Base-by-base conservation (phyloP, 2,888 invertebrate genomes). In the Axea sp. region DNA sequence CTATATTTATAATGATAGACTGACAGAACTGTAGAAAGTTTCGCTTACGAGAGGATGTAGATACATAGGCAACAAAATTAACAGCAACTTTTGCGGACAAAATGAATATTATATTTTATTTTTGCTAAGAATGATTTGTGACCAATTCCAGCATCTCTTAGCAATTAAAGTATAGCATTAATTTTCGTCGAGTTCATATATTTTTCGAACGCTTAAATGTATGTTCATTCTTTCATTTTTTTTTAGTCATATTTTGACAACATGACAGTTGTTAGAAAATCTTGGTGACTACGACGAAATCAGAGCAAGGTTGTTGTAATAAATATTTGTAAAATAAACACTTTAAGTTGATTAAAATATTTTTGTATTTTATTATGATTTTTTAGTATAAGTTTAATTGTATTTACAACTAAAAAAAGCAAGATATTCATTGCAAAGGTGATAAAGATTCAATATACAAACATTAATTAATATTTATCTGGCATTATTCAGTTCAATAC, bases 291-390 rank as follows among this genome's bases (percentile, higher is more conserved):
- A n/a, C n/a, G 41, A 51, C 24, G 26, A 49, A 49, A 53, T 69
- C 39, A 55, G 31, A 33, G 47, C 28, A 62, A 55, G 37, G 49
- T 72, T 64, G 71, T 72, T 55, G 53, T 60, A 69, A 49, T 11
- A 64, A 28, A 55, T 47, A 72, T 71, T 72, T 72, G 57, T 72
- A 72, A 72, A 69, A 62, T 69, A 69, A 69, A 69, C 60, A 39
- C 24, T 45, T 43, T 64, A 64, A 53, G 53, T 64, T 64, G 28
- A 53, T 64, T 49, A 53, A 31, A 64, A 24, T 6, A 24, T 51
- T 43, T 33, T 30, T 51, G 49, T 35, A 22, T 33, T 30, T 51
- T 8, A n/a, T 19, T 19, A 2, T 19, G 2, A 15, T 31, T 28
- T 15, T 51, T 47, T 5, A 19, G 3, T 19, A 19, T 19, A 7